A percentile compares a stretch with the other conserved stretches of the same genome.
phyloP scores from a whole-genome alignment of 2,113 vertebrate genomes.

The Antidorcas marsupialis region DNA sequence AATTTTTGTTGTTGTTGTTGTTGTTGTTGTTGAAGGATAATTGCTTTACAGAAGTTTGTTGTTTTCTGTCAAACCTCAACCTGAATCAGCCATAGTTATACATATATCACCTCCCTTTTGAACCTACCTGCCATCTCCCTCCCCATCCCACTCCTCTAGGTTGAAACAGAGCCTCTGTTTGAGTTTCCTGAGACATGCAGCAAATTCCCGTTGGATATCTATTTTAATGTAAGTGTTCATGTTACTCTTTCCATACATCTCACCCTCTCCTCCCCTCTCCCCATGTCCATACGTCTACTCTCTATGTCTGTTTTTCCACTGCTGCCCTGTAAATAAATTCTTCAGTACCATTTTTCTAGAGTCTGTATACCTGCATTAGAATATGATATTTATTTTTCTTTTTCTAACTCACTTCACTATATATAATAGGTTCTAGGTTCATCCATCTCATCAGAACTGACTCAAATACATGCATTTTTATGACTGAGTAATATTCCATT shows the following conservation, averaged over 20 bases:
- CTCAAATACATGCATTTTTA: not conserved
- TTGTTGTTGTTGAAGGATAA: not conserved
- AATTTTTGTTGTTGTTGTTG: not conserved
- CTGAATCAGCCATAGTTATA: not conserved
- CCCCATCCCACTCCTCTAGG: not conserved
- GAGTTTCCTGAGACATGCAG: not conserved
- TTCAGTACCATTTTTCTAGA: not conserved
- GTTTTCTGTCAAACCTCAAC: not conserved
- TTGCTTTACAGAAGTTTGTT: not conserved
- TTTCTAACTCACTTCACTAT: not conserved
- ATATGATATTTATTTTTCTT: not conserved
- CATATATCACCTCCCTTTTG: not conserved
- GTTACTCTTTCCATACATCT: not conserved
- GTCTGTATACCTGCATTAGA: accelerated
- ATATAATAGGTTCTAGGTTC: not conserved
- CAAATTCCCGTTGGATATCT: not conserved
- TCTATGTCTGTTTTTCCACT: not conserved
- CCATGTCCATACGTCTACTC: not conserved
- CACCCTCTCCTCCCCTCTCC: not conserved
- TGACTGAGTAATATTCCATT: not conserved
- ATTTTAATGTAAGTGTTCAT: not conserved
- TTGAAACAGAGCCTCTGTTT: not conserved
- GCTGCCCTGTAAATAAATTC: not conserved
- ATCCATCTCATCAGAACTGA: not conserved
- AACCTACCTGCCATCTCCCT: not conserved